These are phyloP conservation scores for Aphodius granarius DNA, from an alignment of 2,888 invertebrate species.

Conservation along the genomic window DNA sequence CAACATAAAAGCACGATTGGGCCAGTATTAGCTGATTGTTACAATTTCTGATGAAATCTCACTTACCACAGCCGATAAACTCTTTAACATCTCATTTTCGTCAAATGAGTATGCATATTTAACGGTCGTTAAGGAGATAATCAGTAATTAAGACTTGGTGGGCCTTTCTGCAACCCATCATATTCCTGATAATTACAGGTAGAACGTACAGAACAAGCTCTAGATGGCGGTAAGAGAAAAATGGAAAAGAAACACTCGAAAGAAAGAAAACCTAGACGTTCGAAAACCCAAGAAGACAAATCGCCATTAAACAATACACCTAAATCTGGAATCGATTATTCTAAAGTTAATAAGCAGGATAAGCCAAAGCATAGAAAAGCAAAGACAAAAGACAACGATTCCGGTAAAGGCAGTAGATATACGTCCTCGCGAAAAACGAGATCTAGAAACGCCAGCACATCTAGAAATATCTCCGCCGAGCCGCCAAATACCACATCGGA, in stretches of 20 bases:
- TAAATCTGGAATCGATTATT: background rate
- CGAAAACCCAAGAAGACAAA: slow-evolving; percentile 13
- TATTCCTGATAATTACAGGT: background rate
- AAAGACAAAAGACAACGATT: slow-evolving; percentile 15
- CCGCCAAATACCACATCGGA: background rate
- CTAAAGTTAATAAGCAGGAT: background rate
- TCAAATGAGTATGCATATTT: no score
- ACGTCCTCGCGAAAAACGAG: background rate
- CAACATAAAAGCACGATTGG: no score
- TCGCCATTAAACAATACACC: background rate
- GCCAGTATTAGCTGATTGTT: no score
- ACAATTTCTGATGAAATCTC: no score
- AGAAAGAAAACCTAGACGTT: slow-evolving; percentile 5
- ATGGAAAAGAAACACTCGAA: slow-evolving; percentile 14
- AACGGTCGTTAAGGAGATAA: no score
- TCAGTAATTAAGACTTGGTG: no score
- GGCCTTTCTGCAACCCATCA: no score
- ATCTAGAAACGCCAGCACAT: background rate
- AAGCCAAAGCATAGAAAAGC: background rate
- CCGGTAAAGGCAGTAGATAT: background rate
- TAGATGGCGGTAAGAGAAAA: slow-evolving; percentile 7
- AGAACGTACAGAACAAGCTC: background rate
- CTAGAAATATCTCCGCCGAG: background rate
- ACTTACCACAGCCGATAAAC: no score
- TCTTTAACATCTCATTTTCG: no score